A percentile compares a stretch with the other conserved stretches of the same genome.
Evolutionary conservation across 2,113 vertebrate genomes (phyloP).

Genomic region (Syngnathus scovelli): DNA sequence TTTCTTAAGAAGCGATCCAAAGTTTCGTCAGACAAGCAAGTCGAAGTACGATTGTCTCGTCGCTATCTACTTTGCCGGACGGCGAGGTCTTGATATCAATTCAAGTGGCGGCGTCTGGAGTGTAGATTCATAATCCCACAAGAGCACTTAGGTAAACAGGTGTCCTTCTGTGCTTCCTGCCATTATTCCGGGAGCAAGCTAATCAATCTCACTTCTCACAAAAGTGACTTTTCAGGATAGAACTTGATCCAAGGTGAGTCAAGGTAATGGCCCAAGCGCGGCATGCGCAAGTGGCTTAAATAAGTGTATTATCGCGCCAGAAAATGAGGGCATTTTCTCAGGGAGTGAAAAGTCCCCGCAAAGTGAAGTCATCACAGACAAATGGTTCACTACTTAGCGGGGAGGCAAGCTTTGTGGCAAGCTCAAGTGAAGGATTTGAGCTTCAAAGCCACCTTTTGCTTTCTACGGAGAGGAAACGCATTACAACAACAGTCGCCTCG

Average conservation of each 20-base stretch:
- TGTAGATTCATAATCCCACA: background rate
- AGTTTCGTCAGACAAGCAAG: background rate
- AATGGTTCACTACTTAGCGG: conserved; percentile 8
- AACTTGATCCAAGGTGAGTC: conserved; percentile 29
- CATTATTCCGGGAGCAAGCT: conserved; percentile 9
- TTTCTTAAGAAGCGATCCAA: background rate
- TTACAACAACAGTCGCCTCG: too few species aligned
- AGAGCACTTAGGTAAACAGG: background rate
- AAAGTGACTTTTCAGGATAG: conserved; percentile 1
- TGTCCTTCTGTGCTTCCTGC: conserved; percentile 9
- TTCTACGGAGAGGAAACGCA: too few species aligned
- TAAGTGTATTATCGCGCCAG: background rate
- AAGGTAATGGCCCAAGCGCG: conserved; percentile 25
- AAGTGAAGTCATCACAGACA: conserved; percentile 31
- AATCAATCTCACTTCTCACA: conserved; percentile 25
- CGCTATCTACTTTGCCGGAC: background rate
- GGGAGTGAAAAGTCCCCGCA: conserved; percentile 28
- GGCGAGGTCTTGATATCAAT: background rate
- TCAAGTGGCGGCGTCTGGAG: background rate
- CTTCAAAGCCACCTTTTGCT: background rate
- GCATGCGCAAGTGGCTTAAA: conserved; percentile 17
- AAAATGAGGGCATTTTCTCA: conserved; percentile 24
- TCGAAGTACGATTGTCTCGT: too few species aligned
- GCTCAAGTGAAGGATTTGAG: background rate
- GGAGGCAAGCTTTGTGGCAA: background rate